A percentile compares a stretch with the other conserved stretches of the same genome.
Conservation (phyloP, 2,113 vertebrate species). For the Psophia crepitans region DNA sequence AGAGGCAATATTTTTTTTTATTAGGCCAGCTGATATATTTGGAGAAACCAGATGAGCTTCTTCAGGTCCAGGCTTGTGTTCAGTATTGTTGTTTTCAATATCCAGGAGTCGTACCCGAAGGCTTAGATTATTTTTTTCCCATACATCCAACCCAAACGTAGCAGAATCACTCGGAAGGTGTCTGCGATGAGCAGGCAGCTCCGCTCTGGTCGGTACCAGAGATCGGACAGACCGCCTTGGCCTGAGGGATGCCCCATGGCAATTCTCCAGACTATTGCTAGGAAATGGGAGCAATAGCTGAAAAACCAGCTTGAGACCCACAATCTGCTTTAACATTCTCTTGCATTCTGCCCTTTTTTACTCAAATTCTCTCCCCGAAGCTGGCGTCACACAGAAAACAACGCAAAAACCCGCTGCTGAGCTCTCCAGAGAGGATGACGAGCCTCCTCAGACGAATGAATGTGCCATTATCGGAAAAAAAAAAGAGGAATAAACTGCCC, state of each 20-base stretch:
- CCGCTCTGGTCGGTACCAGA: neutral
- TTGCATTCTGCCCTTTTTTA: neutral
- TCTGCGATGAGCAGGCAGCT: neutral
- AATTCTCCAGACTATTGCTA: neutral
- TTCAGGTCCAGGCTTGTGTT: neutral
- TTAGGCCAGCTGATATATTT: neutral
- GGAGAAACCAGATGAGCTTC: neutral
- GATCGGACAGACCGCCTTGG: neutral
- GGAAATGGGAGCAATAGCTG: neutral
- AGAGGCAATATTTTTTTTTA: neutral
- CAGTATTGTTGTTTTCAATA: neutral
- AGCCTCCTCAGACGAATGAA: neutral
- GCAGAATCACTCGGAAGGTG: neutral
- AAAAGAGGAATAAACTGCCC: neutral
- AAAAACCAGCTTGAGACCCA: neutral
- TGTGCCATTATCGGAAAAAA: neutral
- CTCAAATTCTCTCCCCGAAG: neutral
- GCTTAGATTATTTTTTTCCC: neutral
- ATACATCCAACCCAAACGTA: neutral
- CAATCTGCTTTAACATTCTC: neutral
- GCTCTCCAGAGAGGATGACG: neutral
- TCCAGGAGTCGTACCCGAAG: neutral
- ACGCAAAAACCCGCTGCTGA: fast-evolving
- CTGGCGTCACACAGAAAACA: fast-evolving
- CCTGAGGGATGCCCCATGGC: neutral